phyloP scores from a whole-genome alignment of 2,797 vertebrate species.

The Amniataba percoides region DNA sequence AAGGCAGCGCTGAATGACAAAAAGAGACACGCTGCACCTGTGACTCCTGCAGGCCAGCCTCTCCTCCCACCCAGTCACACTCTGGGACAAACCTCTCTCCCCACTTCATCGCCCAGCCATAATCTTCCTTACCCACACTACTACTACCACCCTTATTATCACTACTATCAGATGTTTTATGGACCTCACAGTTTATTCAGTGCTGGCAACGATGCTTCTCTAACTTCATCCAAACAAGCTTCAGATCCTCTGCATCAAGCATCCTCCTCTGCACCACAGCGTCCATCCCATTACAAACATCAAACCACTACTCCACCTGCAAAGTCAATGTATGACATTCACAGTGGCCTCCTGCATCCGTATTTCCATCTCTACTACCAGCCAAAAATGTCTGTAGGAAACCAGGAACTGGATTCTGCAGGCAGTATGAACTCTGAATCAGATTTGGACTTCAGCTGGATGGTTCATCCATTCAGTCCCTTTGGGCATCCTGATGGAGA shows the following conservation, averaged over 20 bases:
- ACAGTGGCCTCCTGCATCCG: conserved; percentile 10
- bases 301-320: neutral
- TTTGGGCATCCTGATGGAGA: neutral
- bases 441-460: neutral
- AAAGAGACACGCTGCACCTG: neutral
- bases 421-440: conserved; percentile 14
- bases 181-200: conserved; percentile 11
- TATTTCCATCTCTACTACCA: conserved; percentile 34
- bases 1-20: conserved; percentile 2
- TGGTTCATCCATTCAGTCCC: neutral
- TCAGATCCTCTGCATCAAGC: neutral
- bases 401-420: neutral
- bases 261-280: neutral
- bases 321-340: neutral
- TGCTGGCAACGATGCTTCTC: neutral
- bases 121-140: conserved; percentile 36
- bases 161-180: conserved; percentile 42
- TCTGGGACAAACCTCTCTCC: conserved; percentile 5
- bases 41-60: neutral
- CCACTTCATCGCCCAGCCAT: neutral
- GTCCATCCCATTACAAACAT: neutral
- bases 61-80: neutral
- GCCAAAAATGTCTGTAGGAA: neutral
- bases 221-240: conserved; percentile 21
- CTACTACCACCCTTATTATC: conserved; percentile 47